Evolutionary conservation across 2,113 vertebrate genomes (phyloP).

Genomic region (Manacus vitellinus): DNA sequence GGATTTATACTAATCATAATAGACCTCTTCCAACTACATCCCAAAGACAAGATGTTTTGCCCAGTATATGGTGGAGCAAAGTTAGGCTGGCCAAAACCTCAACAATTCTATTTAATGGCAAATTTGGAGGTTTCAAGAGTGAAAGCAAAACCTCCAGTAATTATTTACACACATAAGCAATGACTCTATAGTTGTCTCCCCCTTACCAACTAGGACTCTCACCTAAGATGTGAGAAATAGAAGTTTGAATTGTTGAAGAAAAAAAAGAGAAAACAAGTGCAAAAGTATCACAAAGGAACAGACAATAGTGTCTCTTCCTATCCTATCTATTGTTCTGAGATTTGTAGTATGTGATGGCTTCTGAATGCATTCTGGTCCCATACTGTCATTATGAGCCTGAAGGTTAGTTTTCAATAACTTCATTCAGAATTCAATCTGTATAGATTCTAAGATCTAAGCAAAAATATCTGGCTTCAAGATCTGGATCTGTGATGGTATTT

Average conservation of each 20-base stretch:
- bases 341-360: not conserved
- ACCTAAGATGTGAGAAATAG: not conserved
- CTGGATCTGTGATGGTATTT: not conserved
- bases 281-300: not conserved
- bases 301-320: not conserved
- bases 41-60: slow-evolving; percentile 6
- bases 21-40: slow-evolving; percentile 19
- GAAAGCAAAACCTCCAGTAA: not conserved
- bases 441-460: not conserved
- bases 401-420: not conserved
- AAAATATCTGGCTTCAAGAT: not conserved
- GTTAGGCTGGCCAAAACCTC: not conserved
- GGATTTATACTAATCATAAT: slow-evolving; percentile 46
- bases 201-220: not conserved
- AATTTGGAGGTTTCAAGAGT: not conserved
- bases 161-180: not conserved
- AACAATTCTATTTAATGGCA: not conserved
- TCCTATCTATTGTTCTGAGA: not conserved
- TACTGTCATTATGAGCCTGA: not conserved
- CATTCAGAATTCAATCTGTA: not conserved
- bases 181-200: not conserved
- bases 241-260: not conserved
- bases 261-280: not conserved
- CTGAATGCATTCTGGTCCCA: not conserved
- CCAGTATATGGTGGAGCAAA: slow-evolving; percentile 45